Evolutionary conservation across 2,888 invertebrate genomes (phyloP), one percentile per base, ranked within the genome.

Genomic region (Meiosimyza decipiens): DNA sequence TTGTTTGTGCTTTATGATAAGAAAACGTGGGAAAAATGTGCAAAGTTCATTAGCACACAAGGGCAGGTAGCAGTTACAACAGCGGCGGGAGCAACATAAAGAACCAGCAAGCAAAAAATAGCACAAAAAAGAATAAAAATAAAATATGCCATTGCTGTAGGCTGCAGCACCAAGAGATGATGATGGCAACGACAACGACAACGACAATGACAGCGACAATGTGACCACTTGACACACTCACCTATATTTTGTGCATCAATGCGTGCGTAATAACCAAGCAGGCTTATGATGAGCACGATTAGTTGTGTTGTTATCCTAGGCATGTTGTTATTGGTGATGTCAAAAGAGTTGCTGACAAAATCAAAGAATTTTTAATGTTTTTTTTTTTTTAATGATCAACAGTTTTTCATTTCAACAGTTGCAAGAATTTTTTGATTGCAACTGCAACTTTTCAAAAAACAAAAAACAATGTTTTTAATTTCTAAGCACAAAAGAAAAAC

Each of bases 181-280:
- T 40, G 40, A 40, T 9, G 40, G 9, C 40, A 9, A 9, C 40
- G 40, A 40, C 6, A 9, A 40, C 40, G 40, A 9, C 40, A 40
- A 40, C 40, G 9, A 9, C 40, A 40, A 40, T 40, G 40, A 9
- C 40, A 40, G 9, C 40, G 9, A 9, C 40, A 40, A 40, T 40
- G 40, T 18, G 28, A 18, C 54, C 33, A 47, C 55, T 59, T 81
- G 83, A 82, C 83, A 83, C 79, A 83, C 84, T 85, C 83, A 84
- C 85, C 85, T 83, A 84, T 84, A 83, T 84, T 85, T 81, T 85
- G 85, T 78, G 84, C 85, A 82, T 82, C 82, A 76, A 80, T 76
- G 76, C 78, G 77, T 75, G 78, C 77, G 72, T 77, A 80, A 77
- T 80, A 80, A 50, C 80, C 79, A 71, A 79, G 79, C 16, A 78